Evolutionary conservation across 2,888 invertebrate species (phyloP).

Genomic region (Lepidocyrtoides sp.): DNA sequence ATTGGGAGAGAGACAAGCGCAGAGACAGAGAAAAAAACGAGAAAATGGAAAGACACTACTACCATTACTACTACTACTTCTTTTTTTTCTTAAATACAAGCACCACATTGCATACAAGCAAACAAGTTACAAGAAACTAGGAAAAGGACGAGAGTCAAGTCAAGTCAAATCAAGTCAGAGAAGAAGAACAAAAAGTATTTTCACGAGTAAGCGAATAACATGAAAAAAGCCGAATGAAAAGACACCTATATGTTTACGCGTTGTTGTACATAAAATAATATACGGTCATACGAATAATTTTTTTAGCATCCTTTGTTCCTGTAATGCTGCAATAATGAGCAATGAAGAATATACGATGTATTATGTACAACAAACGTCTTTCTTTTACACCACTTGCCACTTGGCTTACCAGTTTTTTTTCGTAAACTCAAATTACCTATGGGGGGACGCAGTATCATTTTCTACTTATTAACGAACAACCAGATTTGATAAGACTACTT

Average conservation of each 20-base stretch:
- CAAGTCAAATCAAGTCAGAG: too few relatives aligned
- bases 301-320: background rate
- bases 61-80: background rate
- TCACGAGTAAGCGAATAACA: constrained; percentile 46
- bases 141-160: constrained; percentile 10
- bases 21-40: constrained; percentile 3
- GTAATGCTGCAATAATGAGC: too few relatives aligned
- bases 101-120: background rate
- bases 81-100: background rate
- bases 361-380: background rate
- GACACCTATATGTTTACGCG: background rate
- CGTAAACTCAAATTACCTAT: constrained; percentile 13
- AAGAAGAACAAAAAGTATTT: constrained; percentile 29
- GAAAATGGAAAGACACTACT: constrained; percentile 24
- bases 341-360: too few relatives aligned
- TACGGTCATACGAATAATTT: background rate
- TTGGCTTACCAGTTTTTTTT: constrained; percentile 25
- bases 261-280: background rate
- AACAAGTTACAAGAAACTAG: constrained; percentile 34
- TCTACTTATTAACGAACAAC: constrained; percentile 22
- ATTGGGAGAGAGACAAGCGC: background rate
- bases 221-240: constrained; percentile 30
- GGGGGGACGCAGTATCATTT: constrained; percentile 4
- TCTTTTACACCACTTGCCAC: background rate
- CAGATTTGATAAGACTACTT: constrained; percentile 16